Percentiles rank a stretch among this genome's conserved stretches.
phyloP scores from a whole-genome alignment of 2,888 invertebrate genomes.

The Agrochola macilenta region DNA sequence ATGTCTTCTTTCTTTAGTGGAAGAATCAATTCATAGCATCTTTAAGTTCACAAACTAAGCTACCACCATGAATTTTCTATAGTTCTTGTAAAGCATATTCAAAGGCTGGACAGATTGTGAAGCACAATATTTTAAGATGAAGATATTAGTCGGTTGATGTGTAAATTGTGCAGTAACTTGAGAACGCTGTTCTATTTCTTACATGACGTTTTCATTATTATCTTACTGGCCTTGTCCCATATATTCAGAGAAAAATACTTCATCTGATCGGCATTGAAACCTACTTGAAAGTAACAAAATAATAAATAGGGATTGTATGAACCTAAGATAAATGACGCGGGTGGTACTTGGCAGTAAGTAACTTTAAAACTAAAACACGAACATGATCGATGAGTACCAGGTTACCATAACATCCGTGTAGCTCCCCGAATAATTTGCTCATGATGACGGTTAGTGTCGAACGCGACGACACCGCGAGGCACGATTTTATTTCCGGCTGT shows the following conservation, averaged over 20 bases:
- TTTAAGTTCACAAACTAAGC: neutral
- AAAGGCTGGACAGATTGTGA: too few species aligned
- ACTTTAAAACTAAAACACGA: constrained; percentile 23
- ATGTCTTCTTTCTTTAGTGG: constrained; percentile 6
- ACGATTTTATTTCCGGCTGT: constrained; percentile 66
- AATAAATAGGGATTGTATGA: neutral
- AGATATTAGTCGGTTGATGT: neutral
- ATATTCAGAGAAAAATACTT: too few species aligned
- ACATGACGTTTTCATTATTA: too few species aligned
- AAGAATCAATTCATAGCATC: constrained; percentile 4
- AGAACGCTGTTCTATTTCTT: neutral
- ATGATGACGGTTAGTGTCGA: constrained; percentile 46
- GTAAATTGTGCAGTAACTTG: neutral
- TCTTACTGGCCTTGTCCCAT: too few species aligned
- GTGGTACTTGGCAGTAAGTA: neutral
- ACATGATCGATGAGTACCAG: constrained; percentile 38
- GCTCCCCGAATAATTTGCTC: constrained; percentile 40
- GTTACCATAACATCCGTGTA: constrained; percentile 37
- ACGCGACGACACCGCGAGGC: constrained; percentile 44
- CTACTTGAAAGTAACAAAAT: neutral
- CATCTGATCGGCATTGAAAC: neutral
- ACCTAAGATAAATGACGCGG: neutral
- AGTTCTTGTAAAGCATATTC: too few species aligned
- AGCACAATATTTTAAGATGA: neutral
- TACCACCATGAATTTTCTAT: neutral